A percentile compares a stretch with the other conserved stretches of the same genome.
These are phyloP conservation scores for Perizoma flavofasciatum DNA, from an alignment of 2,888 invertebrate species.

Conservation along the genomic window DNA sequence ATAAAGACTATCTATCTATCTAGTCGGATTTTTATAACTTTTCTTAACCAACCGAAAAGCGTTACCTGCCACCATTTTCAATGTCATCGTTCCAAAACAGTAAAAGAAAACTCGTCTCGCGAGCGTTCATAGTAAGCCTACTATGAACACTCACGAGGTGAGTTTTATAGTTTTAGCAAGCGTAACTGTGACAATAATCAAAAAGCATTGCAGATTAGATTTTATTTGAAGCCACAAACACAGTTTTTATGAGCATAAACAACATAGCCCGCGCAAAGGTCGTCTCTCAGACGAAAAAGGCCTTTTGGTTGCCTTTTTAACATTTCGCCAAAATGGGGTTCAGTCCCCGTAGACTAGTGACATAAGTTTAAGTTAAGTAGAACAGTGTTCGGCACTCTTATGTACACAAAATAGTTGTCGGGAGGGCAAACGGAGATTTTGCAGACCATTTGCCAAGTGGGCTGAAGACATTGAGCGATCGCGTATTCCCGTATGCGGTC, in stretches of 20 bases:
- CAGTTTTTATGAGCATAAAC: background rate
- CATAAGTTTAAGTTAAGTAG: slow-evolving; percentile 16
- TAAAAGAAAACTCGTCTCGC: background rate
- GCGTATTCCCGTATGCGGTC: slow-evolving; percentile 15
- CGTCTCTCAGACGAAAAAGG: background rate
- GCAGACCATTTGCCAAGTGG: slow-evolving; percentile 27
- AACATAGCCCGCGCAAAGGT: background rate
- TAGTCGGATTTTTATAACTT: too few relatives aligned
- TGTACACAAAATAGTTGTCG: slow-evolving; percentile 19
- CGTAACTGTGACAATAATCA: background rate
- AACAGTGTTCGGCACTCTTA: slow-evolving; percentile 13
- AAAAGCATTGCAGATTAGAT: background rate
- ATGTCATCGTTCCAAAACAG: too few relatives aligned
- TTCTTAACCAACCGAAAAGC: too few relatives aligned
- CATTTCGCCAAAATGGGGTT: slow-evolving; percentile 18
- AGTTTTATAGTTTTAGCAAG: background rate
- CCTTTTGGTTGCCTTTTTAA: slow-evolving; percentile 4
- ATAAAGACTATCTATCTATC: background rate
- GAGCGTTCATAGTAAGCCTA: background rate
- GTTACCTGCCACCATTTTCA: too few relatives aligned
- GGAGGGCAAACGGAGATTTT: slow-evolving; percentile 23
- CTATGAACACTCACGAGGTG: too few relatives aligned
- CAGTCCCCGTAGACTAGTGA: slow-evolving; percentile 17
- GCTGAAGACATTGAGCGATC: slow-evolving; percentile 24
- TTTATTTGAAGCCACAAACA: background rate